Conservation (phyloP, 2,113 vertebrate genomes). For the Cephalopholis sonnerati region DNA sequence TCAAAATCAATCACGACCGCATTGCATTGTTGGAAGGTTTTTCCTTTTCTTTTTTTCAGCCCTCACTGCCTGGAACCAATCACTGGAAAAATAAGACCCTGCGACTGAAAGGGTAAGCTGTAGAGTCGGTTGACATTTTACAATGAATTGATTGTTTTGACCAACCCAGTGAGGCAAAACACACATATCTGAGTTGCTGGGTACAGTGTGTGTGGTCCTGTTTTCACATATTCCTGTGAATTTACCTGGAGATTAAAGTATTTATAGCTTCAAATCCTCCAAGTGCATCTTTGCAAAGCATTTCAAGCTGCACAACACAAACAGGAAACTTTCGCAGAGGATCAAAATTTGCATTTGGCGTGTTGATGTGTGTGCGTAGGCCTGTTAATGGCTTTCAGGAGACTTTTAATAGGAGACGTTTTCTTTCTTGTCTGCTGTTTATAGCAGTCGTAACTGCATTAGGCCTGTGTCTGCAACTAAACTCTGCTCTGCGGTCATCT, state of each 20-base stretch:
- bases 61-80: conserved; percentile 54
- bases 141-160: conserved; percentile 46
- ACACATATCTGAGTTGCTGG: not conserved
- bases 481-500: conserved; percentile 52
- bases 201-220: conserved; percentile 23
- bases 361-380: not conserved
- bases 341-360: not conserved
- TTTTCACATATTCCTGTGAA: conserved; percentile 19
- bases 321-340: conserved; percentile 8
- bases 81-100: conserved; percentile 40
- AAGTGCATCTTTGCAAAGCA: conserved; percentile 11
- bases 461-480: conserved; percentile 4
- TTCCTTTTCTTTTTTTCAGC: not conserved
- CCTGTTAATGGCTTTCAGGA: conserved; percentile 10
- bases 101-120: conserved; percentile 34
- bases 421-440: not conserved
- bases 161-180: conserved; percentile 4
- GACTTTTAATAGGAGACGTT: conserved; percentile 14
- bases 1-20: conserved; percentile 54
- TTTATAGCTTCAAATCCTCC: conserved; percentile 25
- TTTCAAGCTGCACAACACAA: conserved; percentile 21
- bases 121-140: conserved; percentile 47
- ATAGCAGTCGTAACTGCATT: conserved; percentile 6
- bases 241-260: conserved; percentile 35
- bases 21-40: conserved; percentile 38